These are phyloP conservation scores for Thalassoma bifasciatum DNA, from an alignment of 2,113 vertebrate genomes.

Conservation along the genomic window DNA sequence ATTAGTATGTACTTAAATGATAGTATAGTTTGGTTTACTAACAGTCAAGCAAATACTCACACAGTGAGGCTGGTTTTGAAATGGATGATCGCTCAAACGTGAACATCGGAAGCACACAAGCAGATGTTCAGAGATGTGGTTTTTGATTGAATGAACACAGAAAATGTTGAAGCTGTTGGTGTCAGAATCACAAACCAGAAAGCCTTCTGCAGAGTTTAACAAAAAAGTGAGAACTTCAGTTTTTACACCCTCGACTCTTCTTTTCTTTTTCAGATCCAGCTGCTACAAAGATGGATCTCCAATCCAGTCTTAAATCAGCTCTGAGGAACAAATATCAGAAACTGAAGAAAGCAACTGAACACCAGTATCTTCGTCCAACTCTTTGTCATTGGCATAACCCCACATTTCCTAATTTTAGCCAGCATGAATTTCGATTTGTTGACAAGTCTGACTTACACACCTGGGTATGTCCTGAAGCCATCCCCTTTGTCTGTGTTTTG, in stretches of 20 bases:
- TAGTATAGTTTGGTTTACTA: too few relatives aligned
- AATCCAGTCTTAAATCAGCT: conserved; percentile 6
- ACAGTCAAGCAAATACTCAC: too few relatives aligned
- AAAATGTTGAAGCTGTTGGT: neutral
- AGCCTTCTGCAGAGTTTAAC: neutral
- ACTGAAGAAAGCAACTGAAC: neutral
- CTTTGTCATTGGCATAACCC: neutral
- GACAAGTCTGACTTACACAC: conserved; percentile 8
- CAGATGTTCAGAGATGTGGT: too few relatives aligned
- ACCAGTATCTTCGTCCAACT: conserved; percentile 2
- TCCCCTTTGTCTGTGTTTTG: conserved; percentile 7
- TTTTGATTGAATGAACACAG: too few relatives aligned
- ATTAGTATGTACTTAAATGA: too few relatives aligned
- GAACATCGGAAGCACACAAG: too few relatives aligned
- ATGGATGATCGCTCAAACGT: too few relatives aligned
- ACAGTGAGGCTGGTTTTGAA: too few relatives aligned
- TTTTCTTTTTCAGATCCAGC: conserved; percentile 26
- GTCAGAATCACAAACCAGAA: neutral
- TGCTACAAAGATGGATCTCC: conserved; percentile 28
- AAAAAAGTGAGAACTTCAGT: neutral
- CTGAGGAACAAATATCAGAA: conserved; percentile 56
- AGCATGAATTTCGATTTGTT: conserved; percentile 38
- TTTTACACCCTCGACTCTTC: neutral
- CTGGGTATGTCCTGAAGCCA: accelerated
- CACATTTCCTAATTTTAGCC: neutral